A percentile compares a stretch with the other conserved stretches of the same genome.
Conservation (phyloP, 2,797 vertebrate species). For the Poecile montanus region DNA sequence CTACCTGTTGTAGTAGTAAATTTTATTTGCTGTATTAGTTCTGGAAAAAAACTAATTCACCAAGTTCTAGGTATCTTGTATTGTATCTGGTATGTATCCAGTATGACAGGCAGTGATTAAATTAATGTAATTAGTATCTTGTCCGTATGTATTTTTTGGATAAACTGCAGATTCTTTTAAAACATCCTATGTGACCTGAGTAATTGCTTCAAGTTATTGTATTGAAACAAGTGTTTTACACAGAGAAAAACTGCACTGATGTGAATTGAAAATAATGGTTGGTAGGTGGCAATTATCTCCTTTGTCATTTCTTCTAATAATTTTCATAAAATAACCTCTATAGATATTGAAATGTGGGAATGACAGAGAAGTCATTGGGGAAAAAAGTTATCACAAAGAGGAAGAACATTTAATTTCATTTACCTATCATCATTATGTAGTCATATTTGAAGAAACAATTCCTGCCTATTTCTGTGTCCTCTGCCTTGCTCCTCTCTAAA, state of each 20-base stretch:
- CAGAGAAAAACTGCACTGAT: background rate
- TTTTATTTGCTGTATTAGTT: background rate
- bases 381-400: background rate
- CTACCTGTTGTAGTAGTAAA: background rate
- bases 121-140: background rate
- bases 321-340: background rate
- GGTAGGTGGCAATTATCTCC: background rate
- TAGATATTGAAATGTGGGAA: background rate
- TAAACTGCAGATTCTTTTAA: slow-evolving; percentile 30
- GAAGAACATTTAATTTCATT: background rate
- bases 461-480: background rate
- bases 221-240: background rate
- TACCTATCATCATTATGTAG: background rate
- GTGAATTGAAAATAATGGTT: background rate
- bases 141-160: background rate
- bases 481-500: background rate
- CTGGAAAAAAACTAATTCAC: background rate
- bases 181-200: background rate
- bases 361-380: background rate
- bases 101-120: slow-evolving; percentile 2
- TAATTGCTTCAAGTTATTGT: background rate
- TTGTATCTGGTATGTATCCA: background rate
- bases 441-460: background rate
- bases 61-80: background rate
- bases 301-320: background rate